These are phyloP conservation scores for Mamestra configurata DNA, from an alignment of 1,140 invertebrate genomes.

Conservation along the genomic window DNA sequence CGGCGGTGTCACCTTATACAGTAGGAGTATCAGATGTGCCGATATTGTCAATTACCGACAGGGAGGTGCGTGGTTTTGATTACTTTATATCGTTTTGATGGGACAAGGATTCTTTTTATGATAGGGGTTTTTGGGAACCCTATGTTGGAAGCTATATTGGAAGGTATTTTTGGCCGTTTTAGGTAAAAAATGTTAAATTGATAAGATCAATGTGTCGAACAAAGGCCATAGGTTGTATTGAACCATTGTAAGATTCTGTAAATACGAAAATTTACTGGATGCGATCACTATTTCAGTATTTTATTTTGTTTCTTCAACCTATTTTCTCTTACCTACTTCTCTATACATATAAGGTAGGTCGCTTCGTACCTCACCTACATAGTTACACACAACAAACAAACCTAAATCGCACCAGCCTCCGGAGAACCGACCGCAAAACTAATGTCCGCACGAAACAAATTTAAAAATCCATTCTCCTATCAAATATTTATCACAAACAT, in stretches of 20 bases:
- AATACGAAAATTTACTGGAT: no score
- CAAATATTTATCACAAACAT: slow-evolving; percentile 76
- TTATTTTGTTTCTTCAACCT: neutral
- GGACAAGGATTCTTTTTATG: slow-evolving; percentile 1
- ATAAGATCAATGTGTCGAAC: no score
- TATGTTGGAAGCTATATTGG: neutral
- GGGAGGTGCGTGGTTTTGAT: slow-evolving; percentile 50
- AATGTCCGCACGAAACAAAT: slow-evolving; percentile 58
- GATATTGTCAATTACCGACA: slow-evolving; percentile 74
- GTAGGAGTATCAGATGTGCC: slow-evolving; percentile 42
- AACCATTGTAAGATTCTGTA: no score
- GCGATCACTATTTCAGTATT: no score
- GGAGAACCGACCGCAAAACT: slow-evolving; percentile 46
- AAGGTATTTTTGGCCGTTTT: no score
- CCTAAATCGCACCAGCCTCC: slow-evolving; percentile 27
- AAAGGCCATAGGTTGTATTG: no score
- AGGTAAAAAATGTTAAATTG: no score
- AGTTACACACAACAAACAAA: slow-evolving; percentile 18
- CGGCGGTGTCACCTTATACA: slow-evolving; percentile 63
- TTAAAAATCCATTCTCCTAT: slow-evolving; percentile 69
- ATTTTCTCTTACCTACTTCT: neutral
- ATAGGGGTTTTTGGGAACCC: neutral
- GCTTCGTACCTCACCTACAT: neutral
- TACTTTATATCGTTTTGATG: slow-evolving; percentile 59
- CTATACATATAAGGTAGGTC: neutral